Conservation (phyloP, 2,888 invertebrate genomes). For the Campopleginae sp. region DNA sequence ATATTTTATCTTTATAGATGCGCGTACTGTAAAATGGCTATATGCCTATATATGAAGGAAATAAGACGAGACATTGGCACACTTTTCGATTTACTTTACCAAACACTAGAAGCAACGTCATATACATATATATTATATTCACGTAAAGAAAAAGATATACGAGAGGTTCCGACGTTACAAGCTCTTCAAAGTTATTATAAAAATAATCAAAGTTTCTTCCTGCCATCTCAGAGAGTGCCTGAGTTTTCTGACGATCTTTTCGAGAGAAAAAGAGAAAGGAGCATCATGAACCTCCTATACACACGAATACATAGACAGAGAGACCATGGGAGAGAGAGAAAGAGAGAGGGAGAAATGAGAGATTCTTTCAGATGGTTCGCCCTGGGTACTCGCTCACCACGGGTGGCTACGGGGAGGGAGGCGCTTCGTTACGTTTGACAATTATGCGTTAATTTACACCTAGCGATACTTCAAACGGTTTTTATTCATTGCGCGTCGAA, state of each 20-base stretch:
- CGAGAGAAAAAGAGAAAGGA: conserved; percentile 54
- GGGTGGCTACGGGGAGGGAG: conserved; percentile 18
- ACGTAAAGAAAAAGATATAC: conserved; percentile 25
- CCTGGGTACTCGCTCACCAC: conserved; percentile 67
- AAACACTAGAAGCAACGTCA: conserved; percentile 26
- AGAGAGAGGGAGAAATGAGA: conserved; percentile 62
- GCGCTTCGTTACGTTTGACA: conserved; percentile 83
- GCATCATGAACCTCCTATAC: conserved; percentile 52
- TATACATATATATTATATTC: conserved; percentile 19
- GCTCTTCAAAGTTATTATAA: conserved; percentile 80
- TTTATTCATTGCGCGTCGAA: conserved; percentile 84
- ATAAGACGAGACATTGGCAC: conserved; percentile 52
- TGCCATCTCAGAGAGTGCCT: conserved; percentile 65
- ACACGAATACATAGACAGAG: conserved; percentile 17
- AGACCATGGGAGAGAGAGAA: conserved; percentile 50
- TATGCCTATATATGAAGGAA: not conserved
- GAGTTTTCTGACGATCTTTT: conserved; percentile 63
- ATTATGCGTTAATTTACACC: conserved; percentile 84
- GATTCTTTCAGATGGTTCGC: conserved; percentile 69
- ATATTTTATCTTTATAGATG: conserved; percentile 23
- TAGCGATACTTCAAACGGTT: conserved; percentile 84
- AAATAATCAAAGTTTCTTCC: conserved; percentile 83
- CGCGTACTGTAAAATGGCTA: not conserved
- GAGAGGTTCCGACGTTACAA: conserved; percentile 54
- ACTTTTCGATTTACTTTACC: conserved; percentile 61